Conservation (phyloP, 2,797 vertebrate genomes). For the Sphaeramia orbicularis region DNA sequence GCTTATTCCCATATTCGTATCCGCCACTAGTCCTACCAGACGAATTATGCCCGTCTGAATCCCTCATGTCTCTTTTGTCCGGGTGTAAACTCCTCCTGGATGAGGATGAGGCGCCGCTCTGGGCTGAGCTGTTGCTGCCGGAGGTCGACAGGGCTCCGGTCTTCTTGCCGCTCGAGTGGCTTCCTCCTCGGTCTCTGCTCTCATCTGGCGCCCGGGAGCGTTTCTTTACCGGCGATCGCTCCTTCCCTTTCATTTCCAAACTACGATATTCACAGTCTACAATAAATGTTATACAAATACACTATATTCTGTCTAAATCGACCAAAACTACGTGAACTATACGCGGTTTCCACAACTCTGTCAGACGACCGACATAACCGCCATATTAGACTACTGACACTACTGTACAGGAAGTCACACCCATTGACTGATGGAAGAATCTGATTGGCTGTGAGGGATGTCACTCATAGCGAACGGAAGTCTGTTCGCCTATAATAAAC, state of each 20-base stretch:
- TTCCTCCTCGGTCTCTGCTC: constrained; percentile 90
- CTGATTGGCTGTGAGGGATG: constrained; percentile 52
- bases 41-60: constrained; percentile 61
- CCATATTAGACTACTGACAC: constrained; percentile 70
- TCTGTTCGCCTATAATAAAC: constrained; percentile 23
- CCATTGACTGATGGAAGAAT: constrained; percentile 5
- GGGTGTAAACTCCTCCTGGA: constrained; percentile 77
- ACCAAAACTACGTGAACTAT: constrained; percentile 24
- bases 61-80: constrained; percentile 85
- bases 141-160: constrained; percentile 75
- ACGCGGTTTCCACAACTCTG: constrained; percentile 31
- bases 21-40: constrained; percentile 83
- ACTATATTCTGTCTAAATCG: not conserved
- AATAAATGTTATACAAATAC: not conserved
- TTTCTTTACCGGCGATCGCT: constrained; percentile 94
- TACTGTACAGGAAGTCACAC: constrained; percentile 64
- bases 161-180: constrained; percentile 88
- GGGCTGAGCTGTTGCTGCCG: constrained; percentile 77
- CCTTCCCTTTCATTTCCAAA: constrained; percentile 92
- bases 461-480: constrained; percentile 21
- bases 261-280: not conserved
- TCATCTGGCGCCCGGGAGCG: constrained; percentile 91
- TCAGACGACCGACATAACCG: constrained; percentile 48
- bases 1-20: constrained; percentile 83
- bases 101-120: constrained; percentile 70